These are phyloP conservation scores for Phyllostomus hastatus DNA, from an alignment of 2,113 vertebrate species.

Conservation along the genomic window DNA sequence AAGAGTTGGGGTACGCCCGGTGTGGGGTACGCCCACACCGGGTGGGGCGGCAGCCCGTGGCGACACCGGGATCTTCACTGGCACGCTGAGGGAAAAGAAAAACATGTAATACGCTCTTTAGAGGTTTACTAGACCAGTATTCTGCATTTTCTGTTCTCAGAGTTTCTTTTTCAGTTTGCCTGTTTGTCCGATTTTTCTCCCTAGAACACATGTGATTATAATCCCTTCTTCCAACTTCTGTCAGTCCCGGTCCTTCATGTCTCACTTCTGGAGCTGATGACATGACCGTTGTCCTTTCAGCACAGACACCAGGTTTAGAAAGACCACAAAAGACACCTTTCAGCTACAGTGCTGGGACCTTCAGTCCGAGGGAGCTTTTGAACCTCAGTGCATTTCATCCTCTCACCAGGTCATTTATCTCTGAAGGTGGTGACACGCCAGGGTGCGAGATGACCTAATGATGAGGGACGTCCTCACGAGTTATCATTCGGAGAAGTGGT, in stretches of 20 bases:
- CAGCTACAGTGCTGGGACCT: not conserved
- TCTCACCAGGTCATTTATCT: constrained; percentile 54
- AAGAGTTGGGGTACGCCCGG: too few relatives aligned
- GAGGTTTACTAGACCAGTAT: not conserved
- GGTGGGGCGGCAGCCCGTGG: not conserved
- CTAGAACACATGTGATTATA: not conserved
- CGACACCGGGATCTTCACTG: not conserved
- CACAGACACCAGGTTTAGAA: not conserved
- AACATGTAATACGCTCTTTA: not conserved
- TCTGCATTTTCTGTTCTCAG: not conserved
- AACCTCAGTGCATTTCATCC: constrained; percentile 20
- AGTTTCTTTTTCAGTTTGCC: not conserved
- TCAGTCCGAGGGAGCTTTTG: constrained; percentile 3
- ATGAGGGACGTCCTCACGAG: constrained; percentile 40
- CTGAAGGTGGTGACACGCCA: constrained; percentile 42
- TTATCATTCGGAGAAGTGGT: constrained; percentile 36
- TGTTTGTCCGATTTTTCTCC: not conserved
- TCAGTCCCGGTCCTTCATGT: not conserved
- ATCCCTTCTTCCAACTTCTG: not conserved
- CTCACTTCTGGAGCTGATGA: not conserved
- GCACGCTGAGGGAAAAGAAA: not conserved
- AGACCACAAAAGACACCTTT: constrained; percentile 35
- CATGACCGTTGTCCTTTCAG: constrained; percentile 43
- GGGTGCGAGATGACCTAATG: constrained; percentile 44
- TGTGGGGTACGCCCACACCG: too few relatives aligned